Conservation (phyloP, 2,797 vertebrate species). For the Semaprochilodus insignis region DNA sequence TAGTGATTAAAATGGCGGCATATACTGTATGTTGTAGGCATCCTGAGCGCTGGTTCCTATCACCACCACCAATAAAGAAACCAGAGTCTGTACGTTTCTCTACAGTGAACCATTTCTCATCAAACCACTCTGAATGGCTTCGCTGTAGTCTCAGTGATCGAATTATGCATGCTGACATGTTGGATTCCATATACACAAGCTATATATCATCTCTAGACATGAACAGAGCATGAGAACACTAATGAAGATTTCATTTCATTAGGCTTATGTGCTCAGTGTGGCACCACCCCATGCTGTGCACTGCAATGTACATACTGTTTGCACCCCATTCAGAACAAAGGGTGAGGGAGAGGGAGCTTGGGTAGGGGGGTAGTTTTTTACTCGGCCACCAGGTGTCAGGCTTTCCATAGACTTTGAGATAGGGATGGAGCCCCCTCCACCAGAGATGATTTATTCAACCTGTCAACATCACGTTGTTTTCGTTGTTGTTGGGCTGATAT, state of each 20-base stretch:
- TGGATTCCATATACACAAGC: not conserved
- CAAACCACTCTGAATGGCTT: no score
- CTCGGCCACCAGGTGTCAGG: conserved; percentile 70
- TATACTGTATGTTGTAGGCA: no score
- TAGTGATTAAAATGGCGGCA: no score
- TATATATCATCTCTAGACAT: conserved; percentile 6
- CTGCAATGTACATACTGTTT: not conserved
- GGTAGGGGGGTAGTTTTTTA: not conserved
- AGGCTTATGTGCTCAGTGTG: not conserved
- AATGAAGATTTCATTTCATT: not conserved
- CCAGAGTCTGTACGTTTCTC: no score
- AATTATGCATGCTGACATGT: not conserved
- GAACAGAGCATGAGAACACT: not conserved
- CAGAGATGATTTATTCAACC: not conserved
- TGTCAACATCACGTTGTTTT: not conserved
- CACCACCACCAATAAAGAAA: no score
- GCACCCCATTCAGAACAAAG: not conserved
- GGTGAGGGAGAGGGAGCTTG: not conserved
- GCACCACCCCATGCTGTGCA: not conserved
- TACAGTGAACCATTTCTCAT: no score
- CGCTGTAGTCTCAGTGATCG: no score
- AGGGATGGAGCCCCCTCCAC: not conserved
- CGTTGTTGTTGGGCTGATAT: not conserved
- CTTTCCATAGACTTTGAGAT: conserved; percentile 59
- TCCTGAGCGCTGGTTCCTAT: no score